phyloP scores from a whole-genome alignment of 2,888 invertebrate species.

The Trachelus tabidus region DNA sequence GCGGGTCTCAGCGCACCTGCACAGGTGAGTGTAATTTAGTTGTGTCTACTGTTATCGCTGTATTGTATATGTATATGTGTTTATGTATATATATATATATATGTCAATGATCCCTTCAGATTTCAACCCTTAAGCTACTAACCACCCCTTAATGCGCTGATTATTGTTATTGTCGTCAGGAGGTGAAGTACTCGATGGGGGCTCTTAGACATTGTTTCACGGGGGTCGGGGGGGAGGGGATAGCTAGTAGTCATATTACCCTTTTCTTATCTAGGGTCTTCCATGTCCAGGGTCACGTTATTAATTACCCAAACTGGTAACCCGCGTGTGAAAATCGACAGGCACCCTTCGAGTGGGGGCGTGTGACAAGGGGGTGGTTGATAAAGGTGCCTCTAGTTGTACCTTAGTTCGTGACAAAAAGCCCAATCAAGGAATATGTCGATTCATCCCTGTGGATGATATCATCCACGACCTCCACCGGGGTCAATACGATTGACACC shows the following conservation, averaged over 20 bases:
- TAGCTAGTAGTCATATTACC: too few relatives aligned
- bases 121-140: too few relatives aligned
- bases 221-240: too few relatives aligned
- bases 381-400: neutral
- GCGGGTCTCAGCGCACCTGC: slow-evolving; percentile 76
- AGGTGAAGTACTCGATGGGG: too few relatives aligned
- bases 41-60: neutral
- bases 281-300: neutral
- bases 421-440: neutral
- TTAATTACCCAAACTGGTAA: neutral
- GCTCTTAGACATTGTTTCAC: too few relatives aligned
- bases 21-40: slow-evolving; percentile 70
- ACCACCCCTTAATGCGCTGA: too few relatives aligned
- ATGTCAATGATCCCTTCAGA: too few relatives aligned
- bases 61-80: too few relatives aligned
- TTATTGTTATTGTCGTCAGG: too few relatives aligned
- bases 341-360: neutral
- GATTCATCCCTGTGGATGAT: neutral
- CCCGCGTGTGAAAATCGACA: neutral
- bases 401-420: neutral
- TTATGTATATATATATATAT: too few relatives aligned
- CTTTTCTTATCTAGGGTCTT: too few relatives aligned
- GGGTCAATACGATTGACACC: neutral
- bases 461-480: neutral
- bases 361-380: too few relatives aligned